Evolutionary conservation across 2,797 vertebrate genomes (phyloP).

Genomic region (Manis javanica): DNA sequence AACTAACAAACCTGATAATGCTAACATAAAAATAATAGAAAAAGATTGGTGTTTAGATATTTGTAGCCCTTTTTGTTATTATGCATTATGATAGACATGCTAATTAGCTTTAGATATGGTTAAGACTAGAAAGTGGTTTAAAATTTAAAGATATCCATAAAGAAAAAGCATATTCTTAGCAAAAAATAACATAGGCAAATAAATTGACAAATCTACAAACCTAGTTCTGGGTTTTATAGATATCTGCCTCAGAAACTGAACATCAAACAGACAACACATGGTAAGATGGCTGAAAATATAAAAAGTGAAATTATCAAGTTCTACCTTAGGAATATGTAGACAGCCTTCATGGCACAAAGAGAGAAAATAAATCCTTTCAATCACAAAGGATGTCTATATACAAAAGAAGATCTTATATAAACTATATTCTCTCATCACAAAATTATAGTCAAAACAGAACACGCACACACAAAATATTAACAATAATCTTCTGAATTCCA

Average conservation of each 20-base stretch:
- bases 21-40: neutral
- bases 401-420: neutral
- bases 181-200: neutral
- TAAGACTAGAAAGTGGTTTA: neutral
- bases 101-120: neutral
- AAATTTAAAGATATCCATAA: neutral
- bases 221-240: neutral
- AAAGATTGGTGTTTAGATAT: neutral
- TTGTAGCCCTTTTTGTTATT: neutral
- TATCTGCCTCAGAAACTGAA: neutral
- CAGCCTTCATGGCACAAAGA: neutral
- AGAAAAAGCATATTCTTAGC: neutral
- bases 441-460: neutral
- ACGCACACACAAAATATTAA: neutral
- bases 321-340: neutral
- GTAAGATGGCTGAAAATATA: neutral
- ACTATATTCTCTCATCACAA: neutral
- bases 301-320: neutral
- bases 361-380: neutral
- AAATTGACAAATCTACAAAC: neutral
- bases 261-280: neutral
- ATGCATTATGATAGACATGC: neutral
- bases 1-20: neutral
- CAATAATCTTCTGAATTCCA: neutral
- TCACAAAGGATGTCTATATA: neutral